These are phyloP conservation scores for Andrena camellia DNA, from an alignment of 2,888 invertebrate species.

Conservation along the genomic window DNA sequence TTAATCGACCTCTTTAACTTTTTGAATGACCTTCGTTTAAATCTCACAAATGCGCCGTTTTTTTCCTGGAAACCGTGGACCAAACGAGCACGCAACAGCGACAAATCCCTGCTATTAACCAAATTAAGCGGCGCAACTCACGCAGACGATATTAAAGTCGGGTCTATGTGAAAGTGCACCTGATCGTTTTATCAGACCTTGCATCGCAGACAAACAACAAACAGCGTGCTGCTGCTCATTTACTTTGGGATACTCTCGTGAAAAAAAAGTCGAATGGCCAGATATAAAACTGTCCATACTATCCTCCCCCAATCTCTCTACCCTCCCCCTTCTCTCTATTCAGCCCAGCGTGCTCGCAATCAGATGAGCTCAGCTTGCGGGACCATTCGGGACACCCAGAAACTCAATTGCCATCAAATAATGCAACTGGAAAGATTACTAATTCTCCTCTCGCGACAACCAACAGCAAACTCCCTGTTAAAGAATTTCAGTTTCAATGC, in stretches of 20 bases:
- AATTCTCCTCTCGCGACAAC: neutral
- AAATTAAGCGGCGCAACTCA: neutral
- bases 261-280: neutral
- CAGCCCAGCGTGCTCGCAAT: too few species aligned
- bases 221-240: neutral
- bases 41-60: neutral
- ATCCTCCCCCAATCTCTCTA: too few species aligned
- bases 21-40: neutral
- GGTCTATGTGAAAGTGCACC: neutral
- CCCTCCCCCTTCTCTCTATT: too few species aligned
- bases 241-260: neutral
- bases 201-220: neutral
- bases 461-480: neutral
- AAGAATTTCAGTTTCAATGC: neutral
- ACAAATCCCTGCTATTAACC: neutral
- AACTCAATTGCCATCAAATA: neutral
- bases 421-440: neutral
- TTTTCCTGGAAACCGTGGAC: neutral
- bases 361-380: too few species aligned
- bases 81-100: neutral
- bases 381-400: too few species aligned
- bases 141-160: neutral
- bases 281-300: too few species aligned
- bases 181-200: neutral
- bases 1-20: conserved; percentile 29